Percentiles rank a stretch among this genome's conserved stretches.
Conservation (phyloP, 1,140 invertebrate species). For the Anoplolepis gracilipes region DNA sequence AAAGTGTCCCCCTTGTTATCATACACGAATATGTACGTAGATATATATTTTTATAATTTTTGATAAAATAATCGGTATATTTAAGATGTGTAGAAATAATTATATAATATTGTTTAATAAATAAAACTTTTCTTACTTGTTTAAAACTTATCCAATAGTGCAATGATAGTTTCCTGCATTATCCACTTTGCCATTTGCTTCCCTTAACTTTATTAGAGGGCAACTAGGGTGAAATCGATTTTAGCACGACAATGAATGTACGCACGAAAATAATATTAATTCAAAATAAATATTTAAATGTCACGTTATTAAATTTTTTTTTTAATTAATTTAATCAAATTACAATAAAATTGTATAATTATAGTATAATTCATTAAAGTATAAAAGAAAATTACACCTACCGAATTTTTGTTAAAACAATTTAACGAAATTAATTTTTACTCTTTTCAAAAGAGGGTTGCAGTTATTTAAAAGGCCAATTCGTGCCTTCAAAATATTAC, state of each 20-base stretch:
- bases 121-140: not conserved
- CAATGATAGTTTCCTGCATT: slow-evolving; percentile 23
- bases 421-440: not conserved
- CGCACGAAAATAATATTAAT: not conserved
- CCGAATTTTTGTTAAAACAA: not conserved
- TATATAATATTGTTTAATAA: not conserved
- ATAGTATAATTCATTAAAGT: not conserved
- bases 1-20: not conserved
- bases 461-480: slow-evolving; percentile 1
- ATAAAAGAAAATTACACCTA: not conserved
- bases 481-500: slow-evolving; percentile 16
- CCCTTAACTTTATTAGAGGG: slow-evolving; percentile 8
- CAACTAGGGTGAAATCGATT: slow-evolving; percentile 38
- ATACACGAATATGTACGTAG: too few species aligned
- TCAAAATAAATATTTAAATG: slow-evolving; percentile 6
- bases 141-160: slow-evolving; percentile 2
- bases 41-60: not conserved
- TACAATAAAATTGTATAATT: not conserved
- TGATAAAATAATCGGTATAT: not conserved
- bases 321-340: not conserved
- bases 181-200: not conserved
- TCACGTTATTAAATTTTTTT: not conserved
- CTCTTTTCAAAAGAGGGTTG: not conserved
- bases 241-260: not conserved
- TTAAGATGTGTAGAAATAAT: not conserved